A percentile compares a stretch with the other conserved stretches of the same genome.
phyloP scores from a whole-genome alignment of 2,113 vertebrate genomes.

The Ciconia boyciana region DNA sequence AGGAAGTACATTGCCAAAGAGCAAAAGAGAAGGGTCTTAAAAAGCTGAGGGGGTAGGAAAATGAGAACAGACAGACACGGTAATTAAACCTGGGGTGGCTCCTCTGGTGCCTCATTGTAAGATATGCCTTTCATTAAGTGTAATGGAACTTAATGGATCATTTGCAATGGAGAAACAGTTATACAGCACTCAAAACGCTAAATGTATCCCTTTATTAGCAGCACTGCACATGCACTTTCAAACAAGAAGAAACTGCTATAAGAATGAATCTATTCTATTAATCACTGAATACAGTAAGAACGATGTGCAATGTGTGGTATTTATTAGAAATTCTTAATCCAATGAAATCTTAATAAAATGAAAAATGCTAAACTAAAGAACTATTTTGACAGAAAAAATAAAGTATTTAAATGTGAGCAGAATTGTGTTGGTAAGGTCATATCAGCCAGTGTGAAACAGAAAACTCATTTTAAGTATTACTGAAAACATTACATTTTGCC shows the following conservation, averaged over 20 bases:
- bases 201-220: neutral
- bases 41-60: conserved; percentile 1
- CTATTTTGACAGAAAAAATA: neutral
- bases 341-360: neutral
- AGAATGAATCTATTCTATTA: neutral
- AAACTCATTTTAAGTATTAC: neutral
- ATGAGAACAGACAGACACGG: neutral
- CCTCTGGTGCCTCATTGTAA: conserved; percentile 22
- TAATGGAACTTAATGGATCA: conserved; percentile 51
- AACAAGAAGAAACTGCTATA: neutral
- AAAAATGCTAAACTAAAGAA: neutral
- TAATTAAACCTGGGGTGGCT: conserved; percentile 28
- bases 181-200: neutral
- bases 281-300: neutral
- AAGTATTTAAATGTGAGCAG: neutral
- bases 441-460: neutral
- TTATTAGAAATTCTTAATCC: neutral
- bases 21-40: neutral
- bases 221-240: neutral
- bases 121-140: conserved; percentile 37
- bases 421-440: neutral
- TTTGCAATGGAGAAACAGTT: neutral
- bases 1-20: neutral
- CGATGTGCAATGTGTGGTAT: neutral
- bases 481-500: neutral